Evolutionary conservation across 2,113 vertebrate species (phyloP).

Genomic region (Thinocorus orbignyianus): DNA sequence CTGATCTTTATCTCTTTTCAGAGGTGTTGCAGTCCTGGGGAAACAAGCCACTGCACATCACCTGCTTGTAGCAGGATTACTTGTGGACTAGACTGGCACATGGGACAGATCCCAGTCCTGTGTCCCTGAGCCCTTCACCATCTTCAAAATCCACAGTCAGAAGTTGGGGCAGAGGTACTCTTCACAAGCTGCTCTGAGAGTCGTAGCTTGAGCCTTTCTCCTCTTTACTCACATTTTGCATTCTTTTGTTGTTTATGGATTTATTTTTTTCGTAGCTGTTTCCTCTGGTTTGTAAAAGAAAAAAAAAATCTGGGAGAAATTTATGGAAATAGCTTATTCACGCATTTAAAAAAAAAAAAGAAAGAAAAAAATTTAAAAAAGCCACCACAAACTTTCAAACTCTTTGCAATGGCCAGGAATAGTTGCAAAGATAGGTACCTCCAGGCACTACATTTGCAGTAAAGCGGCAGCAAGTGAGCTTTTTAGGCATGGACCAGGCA

Average conservation of each 20-base stretch:
- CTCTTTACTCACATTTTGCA: neutral
- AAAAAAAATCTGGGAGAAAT: neutral
- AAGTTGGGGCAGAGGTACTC: neutral
- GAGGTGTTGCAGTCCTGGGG: neutral
- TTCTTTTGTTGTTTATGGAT: neutral
- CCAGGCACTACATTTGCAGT: neutral
- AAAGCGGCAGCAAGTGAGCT: neutral
- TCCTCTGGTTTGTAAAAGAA: neutral
- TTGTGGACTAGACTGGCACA: neutral
- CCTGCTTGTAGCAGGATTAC: neutral
- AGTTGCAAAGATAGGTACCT: neutral
- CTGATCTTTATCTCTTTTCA: neutral
- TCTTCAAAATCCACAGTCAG: neutral
- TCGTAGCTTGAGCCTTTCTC: neutral
- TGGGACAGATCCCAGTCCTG: neutral
- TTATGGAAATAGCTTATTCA: neutral
- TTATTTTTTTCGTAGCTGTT: neutral
- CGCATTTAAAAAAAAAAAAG: accelerated
- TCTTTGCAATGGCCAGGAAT: neutral
- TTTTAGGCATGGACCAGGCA: neutral
- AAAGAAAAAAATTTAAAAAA: neutral
- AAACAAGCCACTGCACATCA: neutral
- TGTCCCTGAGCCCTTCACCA: neutral
- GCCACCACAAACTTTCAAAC: neutral
- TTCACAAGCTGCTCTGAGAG: neutral